Conservation (phyloP, 2,113 vertebrate species). For the Coracopsis vasa region DNA sequence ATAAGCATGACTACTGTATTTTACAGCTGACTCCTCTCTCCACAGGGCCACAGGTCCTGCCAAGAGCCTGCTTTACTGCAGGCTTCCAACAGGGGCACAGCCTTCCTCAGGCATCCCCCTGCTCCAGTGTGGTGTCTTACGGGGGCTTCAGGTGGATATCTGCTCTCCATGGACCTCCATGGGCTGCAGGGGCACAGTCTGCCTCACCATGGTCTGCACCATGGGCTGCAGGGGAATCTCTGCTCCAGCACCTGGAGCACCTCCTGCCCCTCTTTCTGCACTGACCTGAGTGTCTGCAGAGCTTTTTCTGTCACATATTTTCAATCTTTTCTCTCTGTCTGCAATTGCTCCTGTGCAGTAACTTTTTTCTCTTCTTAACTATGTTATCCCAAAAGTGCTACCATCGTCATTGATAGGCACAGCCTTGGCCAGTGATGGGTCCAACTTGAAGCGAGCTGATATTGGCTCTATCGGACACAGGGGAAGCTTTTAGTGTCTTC, state of each 20-base stretch:
- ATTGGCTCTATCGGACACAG: accelerated
- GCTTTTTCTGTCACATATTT: neutral
- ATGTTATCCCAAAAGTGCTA: neutral
- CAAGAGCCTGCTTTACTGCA: neutral
- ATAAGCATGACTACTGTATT: neutral
- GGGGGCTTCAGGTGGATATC: neutral
- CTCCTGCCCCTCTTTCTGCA: neutral
- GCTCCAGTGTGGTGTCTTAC: neutral
- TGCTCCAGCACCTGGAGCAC: neutral
- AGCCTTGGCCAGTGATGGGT: neutral
- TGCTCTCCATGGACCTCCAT: neutral
- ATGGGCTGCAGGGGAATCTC: neutral
- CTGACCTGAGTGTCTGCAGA: neutral
- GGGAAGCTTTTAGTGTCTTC: neutral
- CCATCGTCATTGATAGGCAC: neutral
- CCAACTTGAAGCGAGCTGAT: neutral
- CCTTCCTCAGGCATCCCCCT: neutral
- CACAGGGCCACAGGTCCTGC: neutral
- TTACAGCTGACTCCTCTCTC: neutral
- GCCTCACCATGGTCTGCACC: neutral
- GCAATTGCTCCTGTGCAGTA: neutral
- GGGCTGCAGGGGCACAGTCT: neutral
- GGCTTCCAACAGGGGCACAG: neutral
- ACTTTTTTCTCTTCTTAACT: neutral
- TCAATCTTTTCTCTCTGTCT: neutral